Evolutionary conservation across 1,140 invertebrate genomes (phyloP).

Genomic region (Drosophila watanabei): DNA sequence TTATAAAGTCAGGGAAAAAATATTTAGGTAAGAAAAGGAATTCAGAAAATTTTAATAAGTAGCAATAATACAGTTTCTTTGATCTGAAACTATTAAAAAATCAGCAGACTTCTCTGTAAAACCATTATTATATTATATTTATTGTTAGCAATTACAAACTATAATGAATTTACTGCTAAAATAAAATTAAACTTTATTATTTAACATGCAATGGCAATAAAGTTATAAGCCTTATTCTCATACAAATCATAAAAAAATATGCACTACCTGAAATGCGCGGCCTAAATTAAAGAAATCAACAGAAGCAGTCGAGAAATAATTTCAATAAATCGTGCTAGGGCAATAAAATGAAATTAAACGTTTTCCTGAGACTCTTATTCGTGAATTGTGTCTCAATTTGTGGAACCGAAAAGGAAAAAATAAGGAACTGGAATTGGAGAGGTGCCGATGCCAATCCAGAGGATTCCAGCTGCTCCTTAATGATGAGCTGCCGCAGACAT

Average conservation of each 20-base stretch:
- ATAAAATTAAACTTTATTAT: constrained; percentile 1
- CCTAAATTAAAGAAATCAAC: constrained; percentile 10
- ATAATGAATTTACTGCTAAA: background rate
- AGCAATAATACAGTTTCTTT: no score
- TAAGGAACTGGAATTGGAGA: constrained; percentile 2
- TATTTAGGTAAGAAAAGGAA: background rate
- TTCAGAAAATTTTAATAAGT: no score
- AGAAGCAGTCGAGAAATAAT: constrained; percentile 64
- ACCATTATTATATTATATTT: background rate
- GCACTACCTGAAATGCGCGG: constrained; percentile 11
- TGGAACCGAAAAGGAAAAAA: constrained; percentile 13
- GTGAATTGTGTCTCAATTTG: constrained; percentile 75
- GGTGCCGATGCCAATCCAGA: constrained; percentile 28
- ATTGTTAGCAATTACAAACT: background rate
- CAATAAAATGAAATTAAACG: constrained; percentile 80
- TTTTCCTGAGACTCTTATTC: constrained; percentile 27
- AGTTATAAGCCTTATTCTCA: background rate
- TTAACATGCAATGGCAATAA: constrained; percentile 6
- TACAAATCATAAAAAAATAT: constrained; percentile 24
- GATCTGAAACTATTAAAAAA: no score
- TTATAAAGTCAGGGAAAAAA: background rate
- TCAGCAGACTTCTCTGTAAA: background rate
- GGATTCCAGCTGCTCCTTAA: constrained; percentile 53
- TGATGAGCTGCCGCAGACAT: constrained; percentile 76
- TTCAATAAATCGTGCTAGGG: constrained; percentile 77